Base-by-base conservation (phyloP, 2,888 invertebrate species). In the Pyrocoelia pectoralis region DNA sequence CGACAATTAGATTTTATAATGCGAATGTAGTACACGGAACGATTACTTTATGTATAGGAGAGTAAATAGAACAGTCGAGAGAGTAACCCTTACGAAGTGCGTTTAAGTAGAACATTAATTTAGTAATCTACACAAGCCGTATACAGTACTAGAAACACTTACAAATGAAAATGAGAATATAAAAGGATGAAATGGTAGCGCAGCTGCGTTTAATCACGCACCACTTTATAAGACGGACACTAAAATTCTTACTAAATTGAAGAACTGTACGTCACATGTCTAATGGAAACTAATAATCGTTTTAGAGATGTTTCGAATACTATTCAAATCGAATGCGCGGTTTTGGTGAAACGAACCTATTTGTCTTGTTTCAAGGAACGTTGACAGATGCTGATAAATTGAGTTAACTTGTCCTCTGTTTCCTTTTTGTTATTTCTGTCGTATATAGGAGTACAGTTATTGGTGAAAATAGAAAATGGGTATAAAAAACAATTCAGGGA, bases 381-480 rank as follows among this genome's bases (percentile, higher is more conserved):
- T 54, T 53, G 63, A 54, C 58, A 63, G 57, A 54, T 63, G 63
- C 52, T 63, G 63, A 63, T 58, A 63, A 63, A 63, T 57, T 63
- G 58, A 54, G 58, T 63, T 63, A 63, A 58, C 57, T 63, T 63
- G 48, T 38, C 48, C 57, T 53, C 48, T 57, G 49, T 57, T 57
- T 61, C 48, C 53, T 54, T 57, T 56, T 50, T 29, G 29, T 14
- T 61, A 56, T 56, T 24, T 6, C 24, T 24, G 24, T 24, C 24
- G 24, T 24, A 24, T 6, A 24, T n/a, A n/a, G 4, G 24, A 5
- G 4, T 24, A 24, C 24, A 15, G 14, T 46, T 46, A 46, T 46
- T 46, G 46, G 40, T 2, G 40, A 13, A 40, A 40, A 40, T 40
- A 40, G 40, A 40, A 40, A 10, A 13, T 40, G 12, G 14, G 12